Percentiles rank a stretch among this genome's conserved stretches.
Conservation (phyloP, 2,888 invertebrate genomes). For the Lagria hirta region DNA sequence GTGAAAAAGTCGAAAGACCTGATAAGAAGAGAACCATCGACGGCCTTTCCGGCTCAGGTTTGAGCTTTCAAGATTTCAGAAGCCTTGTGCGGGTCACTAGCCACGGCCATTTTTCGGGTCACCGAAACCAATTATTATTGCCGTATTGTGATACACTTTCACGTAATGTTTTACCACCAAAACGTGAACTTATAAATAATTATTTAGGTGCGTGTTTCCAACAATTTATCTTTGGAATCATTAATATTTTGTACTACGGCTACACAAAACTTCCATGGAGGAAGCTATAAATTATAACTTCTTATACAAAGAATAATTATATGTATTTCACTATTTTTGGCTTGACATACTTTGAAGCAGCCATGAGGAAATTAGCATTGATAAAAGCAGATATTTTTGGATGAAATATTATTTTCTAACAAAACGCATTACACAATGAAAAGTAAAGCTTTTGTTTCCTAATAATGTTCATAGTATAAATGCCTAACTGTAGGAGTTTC, state of each 20-base stretch:
- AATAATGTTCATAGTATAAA: too few relatives aligned
- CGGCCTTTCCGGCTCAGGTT: conserved; percentile 25
- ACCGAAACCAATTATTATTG: conserved; percentile 29
- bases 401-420: too few relatives aligned
- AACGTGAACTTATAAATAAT: conserved; percentile 24
- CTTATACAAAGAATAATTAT: conserved; percentile 25
- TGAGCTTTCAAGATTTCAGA: conserved; percentile 12
- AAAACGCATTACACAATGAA: too few relatives aligned
- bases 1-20: conserved; percentile 37
- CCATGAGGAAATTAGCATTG: too few relatives aligned
- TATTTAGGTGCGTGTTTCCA: conserved; percentile 25
- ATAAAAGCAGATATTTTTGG: too few relatives aligned
- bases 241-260: conserved; percentile 25
- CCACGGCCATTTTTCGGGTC: conserved; percentile 39
- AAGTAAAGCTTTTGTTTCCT: too few relatives aligned
- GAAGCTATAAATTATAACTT: conserved; percentile 26
- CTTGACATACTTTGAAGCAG: neutral
- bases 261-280: conserved; percentile 22
- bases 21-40: conserved; percentile 37
- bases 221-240: conserved; percentile 27
- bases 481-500: too few relatives aligned
- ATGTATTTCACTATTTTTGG: conserved; percentile 12
- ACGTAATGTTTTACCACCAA: conserved; percentile 10
- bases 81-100: conserved; percentile 34
- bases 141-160: conserved; percentile 14